Evolutionary conservation across 1,140 invertebrate genomes (phyloP).

Genomic region (Fragariocoptes setiger): DNA sequence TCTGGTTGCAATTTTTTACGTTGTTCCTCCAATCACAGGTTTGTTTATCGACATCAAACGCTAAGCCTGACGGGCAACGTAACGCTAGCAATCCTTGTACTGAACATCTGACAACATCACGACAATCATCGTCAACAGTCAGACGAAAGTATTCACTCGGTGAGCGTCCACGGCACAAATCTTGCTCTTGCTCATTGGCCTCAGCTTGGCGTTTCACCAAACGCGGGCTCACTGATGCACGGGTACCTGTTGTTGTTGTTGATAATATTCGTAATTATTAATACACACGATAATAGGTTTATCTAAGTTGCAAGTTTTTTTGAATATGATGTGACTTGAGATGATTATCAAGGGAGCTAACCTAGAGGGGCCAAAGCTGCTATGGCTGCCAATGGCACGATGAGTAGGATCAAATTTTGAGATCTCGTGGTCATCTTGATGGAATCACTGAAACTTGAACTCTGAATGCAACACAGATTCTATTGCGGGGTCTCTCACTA

Average conservation of each 20-base stretch:
- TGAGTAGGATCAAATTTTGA: too few species aligned
- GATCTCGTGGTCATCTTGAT: too few species aligned
- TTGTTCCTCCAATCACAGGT: conserved; percentile 79
- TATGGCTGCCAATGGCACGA: not conserved
- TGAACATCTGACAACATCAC: conserved; percentile 78
- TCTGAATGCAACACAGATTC: too few species aligned
- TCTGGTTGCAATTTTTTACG: conserved; percentile 54
- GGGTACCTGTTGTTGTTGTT: not conserved
- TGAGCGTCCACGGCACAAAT: conserved; percentile 69
- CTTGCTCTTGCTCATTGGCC: conserved; percentile 14
- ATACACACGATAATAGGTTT: not conserved
- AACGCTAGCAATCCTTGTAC: conserved; percentile 72
- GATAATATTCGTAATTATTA: not conserved
- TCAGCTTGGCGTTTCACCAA: not conserved
- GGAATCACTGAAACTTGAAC: too few species aligned
- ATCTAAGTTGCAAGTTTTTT: not conserved
- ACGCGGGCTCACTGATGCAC: not conserved
- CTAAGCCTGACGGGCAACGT: conserved; percentile 53
- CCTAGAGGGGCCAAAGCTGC: not conserved
- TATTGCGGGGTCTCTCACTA: too few species aligned
- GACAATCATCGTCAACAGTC: conserved; percentile 57
- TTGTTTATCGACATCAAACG: conserved; percentile 79
- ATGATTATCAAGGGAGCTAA: not conserved
- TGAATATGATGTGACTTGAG: not conserved
- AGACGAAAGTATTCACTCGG: conserved; percentile 80